phyloP scores from a whole-genome alignment of 2,797 vertebrate species.

The Liasis olivaceus region DNA sequence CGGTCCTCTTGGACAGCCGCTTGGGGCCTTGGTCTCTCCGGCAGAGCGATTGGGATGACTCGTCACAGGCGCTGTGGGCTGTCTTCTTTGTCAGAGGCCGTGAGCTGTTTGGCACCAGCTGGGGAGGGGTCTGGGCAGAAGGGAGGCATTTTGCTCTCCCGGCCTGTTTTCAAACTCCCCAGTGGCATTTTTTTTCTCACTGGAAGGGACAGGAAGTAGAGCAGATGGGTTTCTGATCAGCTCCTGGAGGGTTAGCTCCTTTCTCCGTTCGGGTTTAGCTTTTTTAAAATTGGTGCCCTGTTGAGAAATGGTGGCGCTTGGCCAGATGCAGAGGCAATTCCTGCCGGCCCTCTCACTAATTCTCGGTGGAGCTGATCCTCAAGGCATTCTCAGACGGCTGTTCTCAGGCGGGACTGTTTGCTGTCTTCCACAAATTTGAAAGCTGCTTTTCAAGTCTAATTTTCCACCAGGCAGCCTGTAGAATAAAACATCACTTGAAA shows the following conservation, averaged over 20 bases:
- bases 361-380: no score
- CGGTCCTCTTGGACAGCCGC: neutral
- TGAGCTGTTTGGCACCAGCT: neutral
- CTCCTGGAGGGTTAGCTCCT: neutral
- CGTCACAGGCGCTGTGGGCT: no score
- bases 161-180: neutral
- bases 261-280: neutral
- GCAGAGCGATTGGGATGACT: neutral
- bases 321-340: neutral
- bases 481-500: neutral
- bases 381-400: no score
- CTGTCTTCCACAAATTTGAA: neutral
- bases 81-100: neutral
- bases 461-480: neutral
- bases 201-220: no score
- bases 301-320: neutral
- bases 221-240: neutral
- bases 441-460: neutral
- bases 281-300: neutral
- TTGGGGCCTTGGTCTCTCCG: rapidly evolving
- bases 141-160: neutral
- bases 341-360: neutral
- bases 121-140: no score
- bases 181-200: neutral
- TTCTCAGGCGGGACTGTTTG: no score